phyloP scores from a whole-genome alignment of 1,140 invertebrate species.

The Drosophila rufa region DNA sequence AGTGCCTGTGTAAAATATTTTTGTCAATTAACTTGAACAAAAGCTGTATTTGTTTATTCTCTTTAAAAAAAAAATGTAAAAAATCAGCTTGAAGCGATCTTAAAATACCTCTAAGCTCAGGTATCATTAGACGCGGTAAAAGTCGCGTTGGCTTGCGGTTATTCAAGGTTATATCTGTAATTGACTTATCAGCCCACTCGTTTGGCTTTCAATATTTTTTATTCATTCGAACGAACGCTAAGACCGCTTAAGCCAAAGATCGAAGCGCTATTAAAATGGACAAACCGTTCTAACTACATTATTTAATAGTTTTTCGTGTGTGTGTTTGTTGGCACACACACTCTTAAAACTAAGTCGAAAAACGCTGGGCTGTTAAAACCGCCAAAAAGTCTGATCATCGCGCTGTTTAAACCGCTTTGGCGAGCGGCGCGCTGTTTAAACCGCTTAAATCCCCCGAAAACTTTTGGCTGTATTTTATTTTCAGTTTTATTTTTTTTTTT shows the following conservation, averaged over 20 bases:
- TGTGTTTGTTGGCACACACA: background rate
- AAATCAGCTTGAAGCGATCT: background rate
- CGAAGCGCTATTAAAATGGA: conserved; percentile 1
- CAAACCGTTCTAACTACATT: conserved; percentile 20
- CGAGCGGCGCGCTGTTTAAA: conserved; percentile 22
- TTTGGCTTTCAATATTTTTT: conserved; percentile 20
- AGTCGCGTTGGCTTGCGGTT: conserved; percentile 7
- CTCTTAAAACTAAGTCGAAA: conserved; percentile 18
- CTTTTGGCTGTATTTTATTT: conserved; percentile 29
- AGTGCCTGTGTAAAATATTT: background rate
- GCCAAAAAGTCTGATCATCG: conserved; percentile 35
- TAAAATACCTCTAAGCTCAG: background rate
- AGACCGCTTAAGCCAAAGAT: conserved; percentile 26
- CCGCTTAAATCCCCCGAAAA: conserved; percentile 37
- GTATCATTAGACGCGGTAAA: conserved; percentile 26
- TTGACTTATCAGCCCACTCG: conserved; percentile 51
- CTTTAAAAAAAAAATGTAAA: background rate
- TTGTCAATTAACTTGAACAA: background rate
- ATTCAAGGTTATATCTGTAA: conserved; percentile 42
- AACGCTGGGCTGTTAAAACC: conserved; percentile 34
- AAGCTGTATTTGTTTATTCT: background rate
- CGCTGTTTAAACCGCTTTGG: conserved; percentile 27
- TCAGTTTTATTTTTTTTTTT: conserved; percentile 42
- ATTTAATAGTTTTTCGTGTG: conserved; percentile 17
- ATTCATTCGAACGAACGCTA: background rate